A percentile compares a stretch with the other conserved stretches of the same genome.
phyloP scores from a whole-genome alignment of 2,888 invertebrate genomes.

The Archips crataeganus region DNA sequence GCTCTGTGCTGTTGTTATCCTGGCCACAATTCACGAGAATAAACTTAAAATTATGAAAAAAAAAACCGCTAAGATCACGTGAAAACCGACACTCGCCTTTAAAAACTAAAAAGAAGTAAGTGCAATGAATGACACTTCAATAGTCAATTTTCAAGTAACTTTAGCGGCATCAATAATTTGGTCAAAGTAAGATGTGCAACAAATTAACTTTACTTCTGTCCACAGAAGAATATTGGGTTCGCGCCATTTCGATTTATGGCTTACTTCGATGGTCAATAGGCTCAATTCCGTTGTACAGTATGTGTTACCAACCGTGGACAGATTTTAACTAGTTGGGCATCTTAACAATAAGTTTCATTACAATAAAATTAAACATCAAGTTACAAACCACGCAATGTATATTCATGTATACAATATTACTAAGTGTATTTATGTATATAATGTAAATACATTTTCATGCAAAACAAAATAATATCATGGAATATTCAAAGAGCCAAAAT shows the following conservation, averaged over 20 bases:
- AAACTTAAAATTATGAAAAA: constrained; percentile 74
- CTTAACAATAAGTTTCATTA: constrained; percentile 68
- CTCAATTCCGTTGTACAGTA: constrained; percentile 65
- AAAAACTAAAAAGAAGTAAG: constrained; percentile 58
- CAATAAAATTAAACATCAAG: constrained; percentile 82
- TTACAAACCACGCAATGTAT: constrained; percentile 86
- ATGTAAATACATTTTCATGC: constrained; percentile 86
- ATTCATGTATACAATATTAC: constrained; percentile 84
- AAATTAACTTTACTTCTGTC: constrained; percentile 65
- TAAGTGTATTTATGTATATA: constrained; percentile 84
- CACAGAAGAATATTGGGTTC: constrained; percentile 60
- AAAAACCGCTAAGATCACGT: constrained; percentile 71
- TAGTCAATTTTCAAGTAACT: constrained; percentile 74
- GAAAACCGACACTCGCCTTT: constrained; percentile 70
- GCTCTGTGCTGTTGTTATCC: constrained; percentile 83
- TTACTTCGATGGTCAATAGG: constrained; percentile 56
- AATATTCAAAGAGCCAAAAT: constrained; percentile 86
- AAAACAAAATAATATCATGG: constrained; percentile 85
- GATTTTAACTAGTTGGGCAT: constrained; percentile 76
- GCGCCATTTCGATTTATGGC: constrained; percentile 55
- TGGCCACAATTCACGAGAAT: constrained; percentile 83
- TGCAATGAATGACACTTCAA: constrained; percentile 63
- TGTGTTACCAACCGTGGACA: constrained; percentile 64
- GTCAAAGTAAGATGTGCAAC: constrained; percentile 83
- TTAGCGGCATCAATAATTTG: constrained; percentile 73